Evolutionary conservation across 1,140 invertebrate genomes (phyloP), one percentile per base, ranked within the genome.

Genomic region (Trichoplusia ni): DNA sequence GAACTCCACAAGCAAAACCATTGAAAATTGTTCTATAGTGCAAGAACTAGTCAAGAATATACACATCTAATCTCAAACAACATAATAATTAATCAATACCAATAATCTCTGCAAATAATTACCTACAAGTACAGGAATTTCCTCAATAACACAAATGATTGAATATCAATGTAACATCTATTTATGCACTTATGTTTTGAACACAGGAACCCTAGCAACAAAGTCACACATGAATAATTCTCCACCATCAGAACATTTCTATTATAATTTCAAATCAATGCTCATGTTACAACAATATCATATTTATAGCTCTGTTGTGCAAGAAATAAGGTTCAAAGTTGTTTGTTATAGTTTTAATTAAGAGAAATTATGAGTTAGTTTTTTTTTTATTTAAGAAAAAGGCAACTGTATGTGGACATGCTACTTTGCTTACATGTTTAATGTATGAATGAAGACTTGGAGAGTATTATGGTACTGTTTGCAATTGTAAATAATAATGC

Each of bases 241-340:
- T 19, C 29, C 8, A 31, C 3, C 47, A 51, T 29, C n/a, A 31
- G 18, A 42, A 8, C n/a, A 51, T 35, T 49, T 49, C 23, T 29
- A 51, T 51, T 51, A 33, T 7, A 51, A 51, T 11, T 51, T 51
- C 29, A 51, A 51, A 51, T 51, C 29, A 19, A 51, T 51, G 9
- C n/a, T 19, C 13, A 31, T 51, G 21, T 23, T 5, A 2, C n/a
- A 6, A 14, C 47, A 33, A 19, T 51, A 33, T 21, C 29, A 33
- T 35, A 14, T 13, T n/a, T 8, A 51, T 35, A 31, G 35, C 47
- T 33, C 19, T 51, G 35, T 7, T 51, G 29, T 33, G 6, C 11
- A 19, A 31, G 1, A 21, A 1, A 11, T 21, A 51, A 33, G 47
- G 47, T 51, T 21, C 4, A 51, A 5, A 21, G 19, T 35, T 35